Base-by-base conservation (phyloP, 2,888 invertebrate species). In the Tinea pellionella region DNA sequence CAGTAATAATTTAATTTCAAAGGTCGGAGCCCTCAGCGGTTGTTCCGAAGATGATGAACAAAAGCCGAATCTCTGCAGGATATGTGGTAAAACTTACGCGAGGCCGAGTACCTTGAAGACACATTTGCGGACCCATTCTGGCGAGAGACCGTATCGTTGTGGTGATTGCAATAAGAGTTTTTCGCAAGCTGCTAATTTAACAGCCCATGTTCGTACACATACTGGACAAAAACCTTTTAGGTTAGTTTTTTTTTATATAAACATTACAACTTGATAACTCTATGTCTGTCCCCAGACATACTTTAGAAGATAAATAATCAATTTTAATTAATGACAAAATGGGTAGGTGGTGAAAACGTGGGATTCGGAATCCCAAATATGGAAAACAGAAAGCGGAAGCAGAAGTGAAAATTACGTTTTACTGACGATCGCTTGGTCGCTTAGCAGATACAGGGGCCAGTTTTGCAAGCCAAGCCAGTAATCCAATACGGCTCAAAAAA, bases 161-260 rank as follows among this genome's bases (percentile, higher is more conserved):
- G 93, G 94, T 59, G 97, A 97, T 71, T 98, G 98, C 85, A 95
- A 95, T 77, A 98, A 98, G 80, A 96, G 97, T 66, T 98, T 98
- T 85, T 96, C 96, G 57, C 99, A 99, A 84, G 99, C 99, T 53
- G 99, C 99, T 64, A 99, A 99, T 85, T 87, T 99, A 66, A 99
- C 98, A 8, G 99, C 99, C 11, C 99, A 99, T 79, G 95, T 97
- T 15, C 89, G 97, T 66, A 97, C 97, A 3, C 99, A 99, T 81
- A 95, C 95, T 62, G 99, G 99, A 0, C 99, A 99, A 85, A 99
- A 99, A 75, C 99, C 99, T 47, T 99, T 99, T 77, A 77, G 88
- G 88, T 88, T 68, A 63, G 65, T 37, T 2, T 37, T 30, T 30
- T 7, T 30, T 30, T 30, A 30, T 30, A n/a, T 37, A 37, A 37